Conservation (phyloP, 2,797 vertebrate genomes). For the Xyrichtys novacula region DNA sequence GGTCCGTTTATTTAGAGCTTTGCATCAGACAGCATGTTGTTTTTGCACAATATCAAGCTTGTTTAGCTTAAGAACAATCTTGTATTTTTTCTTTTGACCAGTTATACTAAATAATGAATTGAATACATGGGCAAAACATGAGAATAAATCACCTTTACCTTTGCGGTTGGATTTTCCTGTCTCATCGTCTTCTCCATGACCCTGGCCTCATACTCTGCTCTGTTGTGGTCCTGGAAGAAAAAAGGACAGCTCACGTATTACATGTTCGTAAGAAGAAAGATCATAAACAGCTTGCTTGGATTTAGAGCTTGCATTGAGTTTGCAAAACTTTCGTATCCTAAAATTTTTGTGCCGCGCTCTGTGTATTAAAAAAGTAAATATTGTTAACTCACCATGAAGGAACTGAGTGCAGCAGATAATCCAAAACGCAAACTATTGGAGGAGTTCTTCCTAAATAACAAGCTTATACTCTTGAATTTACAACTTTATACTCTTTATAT, state of each 20-base stretch:
- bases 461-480: too few relatives aligned
- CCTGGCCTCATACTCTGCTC: conserved; percentile 93
- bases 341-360: neutral
- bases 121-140: neutral
- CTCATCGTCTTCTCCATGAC: conserved; percentile 90
- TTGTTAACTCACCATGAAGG: conserved; percentile 3
- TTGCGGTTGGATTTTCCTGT: conserved; percentile 81
- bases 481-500: too few relatives aligned
- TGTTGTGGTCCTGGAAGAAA: conserved; percentile 90
- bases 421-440: neutral
- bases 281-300: neutral
- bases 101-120: too few relatives aligned
- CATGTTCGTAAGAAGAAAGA: neutral
- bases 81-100: too few relatives aligned
- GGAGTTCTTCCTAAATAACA: too few relatives aligned
- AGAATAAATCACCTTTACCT: conserved; percentile 79
- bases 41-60: too few relatives aligned
- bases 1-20: too few relatives aligned
- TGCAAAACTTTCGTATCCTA: neutral
- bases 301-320: too few relatives aligned
- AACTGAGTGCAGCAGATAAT: neutral
- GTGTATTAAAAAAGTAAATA: conserved; percentile 11
- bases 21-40: too few relatives aligned
- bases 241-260: neutral
- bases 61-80: too few relatives aligned